Conservation (phyloP, 1,140 invertebrate species). For the Ips typographus region DNA sequence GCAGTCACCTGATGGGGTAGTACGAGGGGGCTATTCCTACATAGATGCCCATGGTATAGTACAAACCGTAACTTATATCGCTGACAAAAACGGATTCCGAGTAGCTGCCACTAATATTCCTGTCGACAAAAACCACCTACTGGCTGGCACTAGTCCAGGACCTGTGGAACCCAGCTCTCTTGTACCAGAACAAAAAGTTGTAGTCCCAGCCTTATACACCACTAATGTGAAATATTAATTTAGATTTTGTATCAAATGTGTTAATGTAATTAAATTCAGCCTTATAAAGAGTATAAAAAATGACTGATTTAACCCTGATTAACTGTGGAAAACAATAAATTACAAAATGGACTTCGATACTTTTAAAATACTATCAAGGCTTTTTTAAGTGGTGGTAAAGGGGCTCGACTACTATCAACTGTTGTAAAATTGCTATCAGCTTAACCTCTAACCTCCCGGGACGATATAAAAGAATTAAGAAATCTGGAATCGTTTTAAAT, state of each 20-base stretch:
- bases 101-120: conserved; percentile 64
- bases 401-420: conserved; percentile 24
- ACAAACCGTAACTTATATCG: conserved; percentile 66
- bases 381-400: background rate
- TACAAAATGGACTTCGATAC: too few relatives aligned
- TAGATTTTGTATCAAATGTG: too few relatives aligned
- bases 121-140: conserved; percentile 30
- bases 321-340: too few relatives aligned
- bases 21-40: conserved; percentile 69
- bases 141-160: background rate
- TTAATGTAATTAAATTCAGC: too few relatives aligned
- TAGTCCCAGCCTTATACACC: conserved; percentile 29
- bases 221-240: conserved; percentile 34
- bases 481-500: background rate
- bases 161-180: background rate
- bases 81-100: conserved; percentile 67
- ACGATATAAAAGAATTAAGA: conserved; percentile 34
- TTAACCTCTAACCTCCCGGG: conserved; percentile 20
- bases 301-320: too few relatives aligned
- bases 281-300: too few relatives aligned
- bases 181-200: conserved; percentile 18
- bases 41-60: conserved; percentile 68
- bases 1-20: conserved; percentile 64
- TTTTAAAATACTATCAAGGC: too few relatives aligned
- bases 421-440: conserved; percentile 25